Evolutionary conservation across 2,113 vertebrate species (phyloP), one percentile per base, ranked within the genome.

Genomic region (Otis tarda): DNA sequence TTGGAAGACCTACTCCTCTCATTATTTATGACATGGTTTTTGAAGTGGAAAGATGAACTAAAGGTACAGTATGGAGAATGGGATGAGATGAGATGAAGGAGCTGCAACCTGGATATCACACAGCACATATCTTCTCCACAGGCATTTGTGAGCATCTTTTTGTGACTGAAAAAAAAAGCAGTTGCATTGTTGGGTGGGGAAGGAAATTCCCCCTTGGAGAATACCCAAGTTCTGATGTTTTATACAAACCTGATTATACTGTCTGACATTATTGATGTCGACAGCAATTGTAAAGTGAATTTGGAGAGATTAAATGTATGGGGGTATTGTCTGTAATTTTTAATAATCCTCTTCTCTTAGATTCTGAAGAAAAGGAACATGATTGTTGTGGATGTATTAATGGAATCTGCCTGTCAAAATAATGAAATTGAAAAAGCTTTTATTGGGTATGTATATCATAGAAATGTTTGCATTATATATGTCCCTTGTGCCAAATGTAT

Each of bases 361-460:
- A 69, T 93, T 79, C 70, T 86, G 45, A 78, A 87, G 84, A 78
- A 82, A 91, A 64, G 25, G 59, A 63, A 77, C 61, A 41, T 37
- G 43, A 60, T 90, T 95, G 60, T 79, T 95, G 61, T 82, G 93
- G 92, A 89, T 56, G 37, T 81, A 92, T 92, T 93, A 93, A 96
- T 89, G 94, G 94, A 86, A 96, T 86, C 87, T 97, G 92, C 96
- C 92, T 95, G 94, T 97, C 95, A 90, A 84, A 96, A 68, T 85
- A 89, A 94, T 92, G 52, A 96, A 93, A 96, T 57, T 28, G 61
- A 83, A 82, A 82, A 87, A 84, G 64, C 45, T 92, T 92, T 95
- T 87, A 87, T 90, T 93, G 35, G 79, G 82, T 86, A 91, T 80
- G 86, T 93, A 95, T 89, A 96, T 96, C 90, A 96, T n/a, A 75